Evolutionary conservation across 2,888 invertebrate species (phyloP).

Genomic region (Teleiodes luculella): DNA sequence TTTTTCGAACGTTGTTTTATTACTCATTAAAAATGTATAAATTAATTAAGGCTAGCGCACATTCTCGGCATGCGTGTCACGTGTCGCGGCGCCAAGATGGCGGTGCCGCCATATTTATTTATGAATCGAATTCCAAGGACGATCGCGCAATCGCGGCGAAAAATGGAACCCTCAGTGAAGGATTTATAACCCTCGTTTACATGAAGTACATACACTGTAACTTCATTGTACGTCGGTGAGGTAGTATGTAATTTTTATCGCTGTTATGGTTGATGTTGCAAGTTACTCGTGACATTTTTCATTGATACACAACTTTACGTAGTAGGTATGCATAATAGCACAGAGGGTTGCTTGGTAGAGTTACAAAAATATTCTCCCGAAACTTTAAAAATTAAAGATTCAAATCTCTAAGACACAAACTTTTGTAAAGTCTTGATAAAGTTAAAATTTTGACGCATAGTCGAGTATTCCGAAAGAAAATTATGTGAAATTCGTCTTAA

Average conservation of each 20-base stretch:
- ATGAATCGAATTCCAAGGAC: conserved; percentile 45
- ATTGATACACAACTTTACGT: too few relatives aligned
- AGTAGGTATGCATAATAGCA: too few relatives aligned
- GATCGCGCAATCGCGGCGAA: conserved; percentile 24
- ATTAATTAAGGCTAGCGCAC: neutral
- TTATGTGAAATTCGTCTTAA: neutral
- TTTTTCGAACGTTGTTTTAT: too few relatives aligned
- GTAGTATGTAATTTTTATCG: too few relatives aligned
- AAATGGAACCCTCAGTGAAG: neutral
- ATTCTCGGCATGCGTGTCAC: conserved; percentile 43
- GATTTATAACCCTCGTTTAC: neutral
- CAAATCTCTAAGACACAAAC: neutral
- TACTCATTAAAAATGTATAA: neutral
- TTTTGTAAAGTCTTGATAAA: neutral
- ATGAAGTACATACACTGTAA: too few relatives aligned
- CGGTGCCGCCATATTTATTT: conserved; percentile 51
- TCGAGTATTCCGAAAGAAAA: neutral
- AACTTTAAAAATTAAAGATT: neutral
- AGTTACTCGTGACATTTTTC: too few relatives aligned
- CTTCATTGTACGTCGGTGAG: too few relatives aligned
- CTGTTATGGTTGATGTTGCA: too few relatives aligned
- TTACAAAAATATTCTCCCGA: neutral
- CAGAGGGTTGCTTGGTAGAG: too few relatives aligned
- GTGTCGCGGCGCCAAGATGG: conserved; percentile 43
- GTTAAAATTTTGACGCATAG: neutral